A percentile compares a stretch with the other conserved stretches of the same genome.
Evolutionary conservation across 2,888 invertebrate genomes (phyloP).

Genomic region (Nasonovia ribisnigri): DNA sequence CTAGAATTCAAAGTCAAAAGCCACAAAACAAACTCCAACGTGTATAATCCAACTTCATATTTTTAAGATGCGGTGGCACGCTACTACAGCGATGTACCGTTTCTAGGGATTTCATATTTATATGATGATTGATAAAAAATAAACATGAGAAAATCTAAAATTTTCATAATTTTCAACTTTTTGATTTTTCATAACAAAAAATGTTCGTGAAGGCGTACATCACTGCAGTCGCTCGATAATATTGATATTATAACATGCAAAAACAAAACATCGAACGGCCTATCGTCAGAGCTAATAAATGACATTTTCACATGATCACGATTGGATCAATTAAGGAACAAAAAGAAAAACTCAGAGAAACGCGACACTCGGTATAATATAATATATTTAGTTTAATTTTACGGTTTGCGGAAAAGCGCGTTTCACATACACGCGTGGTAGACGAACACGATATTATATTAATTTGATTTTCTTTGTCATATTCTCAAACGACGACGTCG

Average conservation of each 20-base stretch:
- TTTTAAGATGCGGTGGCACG: too few relatives aligned
- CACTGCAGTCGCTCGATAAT: background rate
- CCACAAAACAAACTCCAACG: too few relatives aligned
- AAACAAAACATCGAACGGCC: background rate
- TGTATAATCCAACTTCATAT: too few relatives aligned
- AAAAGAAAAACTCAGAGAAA: background rate
- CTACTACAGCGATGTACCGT: too few relatives aligned
- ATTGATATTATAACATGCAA: background rate
- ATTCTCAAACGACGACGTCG: background rate
- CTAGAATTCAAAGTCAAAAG: too few relatives aligned
- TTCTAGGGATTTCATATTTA: too few relatives aligned
- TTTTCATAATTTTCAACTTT: too few relatives aligned
- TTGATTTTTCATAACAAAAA: too few relatives aligned
- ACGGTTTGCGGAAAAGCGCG: background rate
- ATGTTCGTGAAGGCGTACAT: too few relatives aligned
- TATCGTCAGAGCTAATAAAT: background rate
- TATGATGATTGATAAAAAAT: too few relatives aligned
- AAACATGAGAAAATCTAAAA: too few relatives aligned
- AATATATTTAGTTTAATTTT: background rate
- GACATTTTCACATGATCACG: background rate
- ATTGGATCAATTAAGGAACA: background rate
- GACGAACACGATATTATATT: background rate
- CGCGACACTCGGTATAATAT: background rate
- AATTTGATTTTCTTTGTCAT: slow-evolving; percentile 2
- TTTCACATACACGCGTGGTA: background rate